These are phyloP conservation scores for zebrafish (Danio rerio) DNA, from an alignment of 2,113 vertebrate species.

Conservation along the genomic window GRCz12tu NC_133178.1:45004001-45004500, in stretches of 20 bases:
- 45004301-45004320: slow-evolving; percentile 43
- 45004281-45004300: slow-evolving; percentile 55
- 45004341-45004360: slow-evolving; percentile 50
- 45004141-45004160: slow-evolving; percentile 3
- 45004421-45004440: slow-evolving; percentile 54
- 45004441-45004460: slow-evolving; percentile 1
- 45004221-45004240: slow-evolving; percentile 60
- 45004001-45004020: background rate
- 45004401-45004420: slow-evolving; percentile 41
- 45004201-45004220: slow-evolving; percentile 54
- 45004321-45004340: slow-evolving; percentile 49
- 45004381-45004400: background rate
- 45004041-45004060: slow-evolving; percentile 11
- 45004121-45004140: slow-evolving; percentile 4
- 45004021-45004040: background rate
- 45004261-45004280: slow-evolving; percentile 56
- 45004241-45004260: slow-evolving; percentile 61
- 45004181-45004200: slow-evolving; percentile 17
- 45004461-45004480: slow-evolving; percentile 40
- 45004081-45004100: background rate
- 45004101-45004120: background rate
- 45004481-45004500: slow-evolving; percentile 47
- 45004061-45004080: too few species aligned
- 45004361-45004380: slow-evolving; percentile 35
- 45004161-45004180: slow-evolving; percentile 3